phyloP scores from a whole-genome alignment of 2,888 invertebrate species.

The Plagodis pulveraria region DNA sequence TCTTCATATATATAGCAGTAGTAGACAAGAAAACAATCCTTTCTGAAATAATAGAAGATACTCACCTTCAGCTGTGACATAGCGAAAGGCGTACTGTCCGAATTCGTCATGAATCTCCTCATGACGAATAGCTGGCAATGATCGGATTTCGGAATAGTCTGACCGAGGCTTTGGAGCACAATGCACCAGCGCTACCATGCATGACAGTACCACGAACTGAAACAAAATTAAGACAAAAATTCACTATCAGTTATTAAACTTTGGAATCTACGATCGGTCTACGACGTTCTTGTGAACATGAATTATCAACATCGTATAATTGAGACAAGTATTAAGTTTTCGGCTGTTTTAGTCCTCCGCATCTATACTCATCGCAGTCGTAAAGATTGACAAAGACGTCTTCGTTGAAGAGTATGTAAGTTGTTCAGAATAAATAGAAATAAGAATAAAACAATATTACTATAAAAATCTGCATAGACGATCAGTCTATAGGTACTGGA shows the following conservation, averaged over 20 bases:
- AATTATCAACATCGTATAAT: no score
- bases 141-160: conserved; percentile 28
- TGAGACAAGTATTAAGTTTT: no score
- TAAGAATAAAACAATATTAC: no score
- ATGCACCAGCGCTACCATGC: conserved; percentile 42
- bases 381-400: no score
- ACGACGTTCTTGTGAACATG: no score
- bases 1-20: neutral
- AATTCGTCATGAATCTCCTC: conserved; percentile 58
- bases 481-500: no score
- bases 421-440: no score
- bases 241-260: neutral
- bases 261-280: no score
- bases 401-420: no score
- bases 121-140: conserved; percentile 52
- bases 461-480: no score
- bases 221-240: conserved; percentile 5
- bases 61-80: conserved; percentile 60
- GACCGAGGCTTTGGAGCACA: conserved; percentile 39
- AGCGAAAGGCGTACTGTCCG: conserved; percentile 57
- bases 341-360: no score
- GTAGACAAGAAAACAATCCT: neutral
- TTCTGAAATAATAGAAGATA: conserved; percentile 8
- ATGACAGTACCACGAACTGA: conserved; percentile 47
- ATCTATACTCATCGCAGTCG: no score